phyloP scores from a whole-genome alignment of 2,888 invertebrate genomes.

The Parapristionchus giblindavisi region DNA sequence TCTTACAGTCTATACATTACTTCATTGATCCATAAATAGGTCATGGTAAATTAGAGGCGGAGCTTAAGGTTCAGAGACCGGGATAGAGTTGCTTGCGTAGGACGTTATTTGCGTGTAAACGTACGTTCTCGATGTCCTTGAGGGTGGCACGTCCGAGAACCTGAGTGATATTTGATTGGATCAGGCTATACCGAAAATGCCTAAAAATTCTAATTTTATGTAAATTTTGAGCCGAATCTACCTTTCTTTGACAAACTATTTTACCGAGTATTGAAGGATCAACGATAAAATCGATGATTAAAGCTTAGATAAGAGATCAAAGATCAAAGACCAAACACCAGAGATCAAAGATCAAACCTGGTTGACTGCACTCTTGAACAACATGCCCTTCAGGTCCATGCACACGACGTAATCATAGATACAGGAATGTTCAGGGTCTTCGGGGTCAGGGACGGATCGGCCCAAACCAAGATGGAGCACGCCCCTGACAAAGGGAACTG shows the following conservation, averaged over 20 bases:
- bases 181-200: not conserved
- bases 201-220: not conserved
- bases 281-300: not conserved
- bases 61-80: not conserved
- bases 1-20: no score
- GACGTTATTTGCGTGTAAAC: conserved; percentile 14
- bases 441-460: conserved; percentile 8
- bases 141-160: conserved; percentile 27
- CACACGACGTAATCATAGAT: conserved; percentile 36
- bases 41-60: not conserved
- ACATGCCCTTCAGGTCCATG: conserved; percentile 38
- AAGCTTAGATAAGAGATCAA: not conserved
- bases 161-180: conserved; percentile 10
- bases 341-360: not conserved
- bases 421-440: conserved; percentile 34
- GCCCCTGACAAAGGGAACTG: no score
- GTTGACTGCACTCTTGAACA: conserved; percentile 34
- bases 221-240: not conserved
- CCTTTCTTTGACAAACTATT: no score
- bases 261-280: not conserved
- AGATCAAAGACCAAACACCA: not conserved
- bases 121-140: conserved; percentile 35
- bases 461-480: conserved; percentile 23
- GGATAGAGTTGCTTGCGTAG: conserved; percentile 25
- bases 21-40: not conserved